phyloP scores from a whole-genome alignment of 92 coral and sea anemone species.

The Phenganax marumi region DNA sequence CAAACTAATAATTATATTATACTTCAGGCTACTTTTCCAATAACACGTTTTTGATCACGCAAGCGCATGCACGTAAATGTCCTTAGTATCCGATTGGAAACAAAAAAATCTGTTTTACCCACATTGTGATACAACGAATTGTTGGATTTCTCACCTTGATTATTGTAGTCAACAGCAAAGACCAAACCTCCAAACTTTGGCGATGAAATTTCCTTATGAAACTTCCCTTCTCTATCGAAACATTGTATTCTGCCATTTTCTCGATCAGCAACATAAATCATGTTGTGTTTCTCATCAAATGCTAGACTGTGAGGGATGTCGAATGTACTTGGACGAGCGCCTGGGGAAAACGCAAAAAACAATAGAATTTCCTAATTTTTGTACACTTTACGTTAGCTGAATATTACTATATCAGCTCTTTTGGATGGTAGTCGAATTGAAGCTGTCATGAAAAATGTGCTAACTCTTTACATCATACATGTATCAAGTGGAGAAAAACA shows the following conservation, averaged over 20 bases:
- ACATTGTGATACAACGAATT: not conserved
- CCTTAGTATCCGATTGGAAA: too few species aligned
- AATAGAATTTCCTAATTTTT: not conserved
- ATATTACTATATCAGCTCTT: not conserved
- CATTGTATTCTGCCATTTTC: constrained; percentile 89
- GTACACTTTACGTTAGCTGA: not conserved
- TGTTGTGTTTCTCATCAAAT: constrained; percentile 55
- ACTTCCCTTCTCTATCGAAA: constrained; percentile 55
- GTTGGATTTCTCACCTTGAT: constrained; percentile 50
- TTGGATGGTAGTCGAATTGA: too few species aligned
- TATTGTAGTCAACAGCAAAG: constrained; percentile 77
- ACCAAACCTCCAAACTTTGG: constrained; percentile 76
- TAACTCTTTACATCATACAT: too few species aligned
- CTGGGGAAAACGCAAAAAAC: not conserved
- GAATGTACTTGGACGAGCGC: constrained; percentile 65
- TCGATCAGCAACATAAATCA: constrained; percentile 83
- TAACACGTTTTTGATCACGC: too few species aligned
- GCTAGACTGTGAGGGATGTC: constrained; percentile 82
- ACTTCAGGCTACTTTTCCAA: too few species aligned
- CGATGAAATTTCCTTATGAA: constrained; percentile 59
- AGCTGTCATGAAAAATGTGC: too few species aligned
- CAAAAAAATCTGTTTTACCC: too few species aligned
- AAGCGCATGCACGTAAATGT: too few species aligned
- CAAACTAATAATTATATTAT: too few species aligned
- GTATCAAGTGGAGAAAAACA: too few species aligned